Conservation (phyloP, 2,888 invertebrate genomes). For the Mycalesis mineus region DNA sequence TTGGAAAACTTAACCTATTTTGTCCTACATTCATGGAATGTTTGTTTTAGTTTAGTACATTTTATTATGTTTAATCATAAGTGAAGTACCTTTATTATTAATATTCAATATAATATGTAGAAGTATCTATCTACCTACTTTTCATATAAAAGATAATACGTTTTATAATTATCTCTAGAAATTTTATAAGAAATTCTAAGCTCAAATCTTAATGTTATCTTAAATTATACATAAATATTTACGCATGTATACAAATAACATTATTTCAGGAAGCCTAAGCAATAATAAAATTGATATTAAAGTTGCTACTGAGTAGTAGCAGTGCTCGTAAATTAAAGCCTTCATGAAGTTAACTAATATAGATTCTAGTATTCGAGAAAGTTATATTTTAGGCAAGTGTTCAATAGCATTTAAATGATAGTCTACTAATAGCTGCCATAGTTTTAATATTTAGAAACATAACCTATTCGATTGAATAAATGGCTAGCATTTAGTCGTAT, state of each 20-base stretch:
- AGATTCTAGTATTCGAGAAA: too few species aligned
- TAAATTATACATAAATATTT: not conserved
- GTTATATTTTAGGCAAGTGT: too few species aligned
- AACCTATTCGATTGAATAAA: too few species aligned
- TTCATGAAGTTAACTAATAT: too few species aligned
- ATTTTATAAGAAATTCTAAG: not conserved
- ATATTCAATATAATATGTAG: too few species aligned
- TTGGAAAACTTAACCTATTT: slow-evolving; percentile 7
- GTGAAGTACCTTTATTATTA: too few species aligned
- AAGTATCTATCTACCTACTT: not conserved
- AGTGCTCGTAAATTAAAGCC: too few species aligned
- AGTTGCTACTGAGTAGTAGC: too few species aligned
- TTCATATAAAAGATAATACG: not conserved
- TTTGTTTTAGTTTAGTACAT: not conserved
- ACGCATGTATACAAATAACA: not conserved
- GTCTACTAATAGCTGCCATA: too few species aligned
- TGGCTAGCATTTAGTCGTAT: too few species aligned
- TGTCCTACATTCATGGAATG: slow-evolving; percentile 14
- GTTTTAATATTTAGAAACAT: too few species aligned
- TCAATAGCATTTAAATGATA: too few species aligned
- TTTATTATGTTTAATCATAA: not conserved
- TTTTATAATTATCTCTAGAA: not conserved
- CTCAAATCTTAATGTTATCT: not conserved
- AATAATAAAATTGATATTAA: not conserved
- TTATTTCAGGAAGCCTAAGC: not conserved